Evolutionary conservation across 2,113 vertebrate genomes (phyloP).

Genomic region (Psilopsiagon aymara): DNA sequence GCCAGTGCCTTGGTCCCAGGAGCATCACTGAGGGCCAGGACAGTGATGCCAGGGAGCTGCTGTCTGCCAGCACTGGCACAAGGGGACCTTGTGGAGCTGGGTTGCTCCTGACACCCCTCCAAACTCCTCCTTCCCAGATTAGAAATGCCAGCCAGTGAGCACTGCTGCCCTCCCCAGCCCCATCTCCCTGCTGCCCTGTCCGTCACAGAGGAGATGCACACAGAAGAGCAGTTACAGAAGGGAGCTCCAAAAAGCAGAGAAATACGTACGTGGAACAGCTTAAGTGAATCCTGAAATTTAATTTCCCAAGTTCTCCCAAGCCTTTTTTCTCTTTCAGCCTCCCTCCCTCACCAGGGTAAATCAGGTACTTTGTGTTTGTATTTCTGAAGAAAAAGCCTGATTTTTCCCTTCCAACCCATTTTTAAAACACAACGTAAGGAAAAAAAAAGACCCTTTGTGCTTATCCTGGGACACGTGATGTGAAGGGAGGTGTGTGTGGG

Average conservation of each 20-base stretch:
- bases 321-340: not conserved
- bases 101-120: not conserved
- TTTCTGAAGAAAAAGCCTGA: not conserved
- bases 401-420: not conserved
- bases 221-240: not conserved
- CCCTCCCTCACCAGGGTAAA: not conserved
- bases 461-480: not conserved
- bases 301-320: not conserved
- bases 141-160: not conserved
- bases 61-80: not conserved
- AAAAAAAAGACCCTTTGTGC: not conserved
- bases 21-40: not conserved
- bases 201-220: accelerated
- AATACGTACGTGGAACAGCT: not conserved
- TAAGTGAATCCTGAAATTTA: not conserved
- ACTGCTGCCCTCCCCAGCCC: accelerated
- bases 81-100: accelerated
- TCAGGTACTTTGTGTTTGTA: not conserved
- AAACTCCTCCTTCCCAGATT: not conserved
- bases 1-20: not conserved
- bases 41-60: not conserved
- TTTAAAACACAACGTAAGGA: not conserved
- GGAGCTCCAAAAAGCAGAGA: not conserved
- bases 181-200: accelerated
- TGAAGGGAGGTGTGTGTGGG: not conserved